phyloP scores from a whole-genome alignment of 2,797 vertebrate species.

The Natrix natrix region DNA sequence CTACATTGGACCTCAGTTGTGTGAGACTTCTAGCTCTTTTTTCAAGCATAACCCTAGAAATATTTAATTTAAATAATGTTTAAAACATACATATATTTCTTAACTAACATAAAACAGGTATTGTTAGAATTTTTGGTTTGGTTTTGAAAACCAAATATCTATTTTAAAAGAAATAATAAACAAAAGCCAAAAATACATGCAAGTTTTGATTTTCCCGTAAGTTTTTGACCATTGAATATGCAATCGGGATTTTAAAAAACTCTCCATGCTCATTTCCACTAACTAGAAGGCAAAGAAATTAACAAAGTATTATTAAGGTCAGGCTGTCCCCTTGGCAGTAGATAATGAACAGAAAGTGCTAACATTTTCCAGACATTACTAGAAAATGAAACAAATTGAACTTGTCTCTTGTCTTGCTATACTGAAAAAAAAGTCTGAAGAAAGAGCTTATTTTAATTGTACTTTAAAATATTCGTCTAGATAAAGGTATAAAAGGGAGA shows the following conservation, averaged over 20 bases:
- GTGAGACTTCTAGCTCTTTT: neutral
- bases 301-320: constrained; percentile 13
- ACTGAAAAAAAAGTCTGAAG: neutral
- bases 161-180: neutral
- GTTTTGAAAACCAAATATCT: neutral
- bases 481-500: neutral
- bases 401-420: neutral
- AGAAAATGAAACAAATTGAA: neutral
- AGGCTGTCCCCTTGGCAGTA: constrained; percentile 11
- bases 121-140: neutral
- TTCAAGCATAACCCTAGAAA: neutral
- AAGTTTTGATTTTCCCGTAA: neutral
- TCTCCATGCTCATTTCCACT: neutral
- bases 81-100: constrained; percentile 28
- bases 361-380: neutral
- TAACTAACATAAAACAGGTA: constrained; percentile 26
- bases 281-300: constrained; percentile 2
- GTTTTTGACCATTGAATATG: neutral
- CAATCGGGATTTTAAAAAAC: neutral
- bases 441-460: neutral
- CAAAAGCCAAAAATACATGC: neutral
- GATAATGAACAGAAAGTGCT: constrained; percentile 12
- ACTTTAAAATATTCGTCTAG: neutral
- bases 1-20: neutral
- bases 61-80: neutral